Evolutionary conservation across 1,140 invertebrate genomes (phyloP).

Genomic region (Tetramorium alpestre): DNA sequence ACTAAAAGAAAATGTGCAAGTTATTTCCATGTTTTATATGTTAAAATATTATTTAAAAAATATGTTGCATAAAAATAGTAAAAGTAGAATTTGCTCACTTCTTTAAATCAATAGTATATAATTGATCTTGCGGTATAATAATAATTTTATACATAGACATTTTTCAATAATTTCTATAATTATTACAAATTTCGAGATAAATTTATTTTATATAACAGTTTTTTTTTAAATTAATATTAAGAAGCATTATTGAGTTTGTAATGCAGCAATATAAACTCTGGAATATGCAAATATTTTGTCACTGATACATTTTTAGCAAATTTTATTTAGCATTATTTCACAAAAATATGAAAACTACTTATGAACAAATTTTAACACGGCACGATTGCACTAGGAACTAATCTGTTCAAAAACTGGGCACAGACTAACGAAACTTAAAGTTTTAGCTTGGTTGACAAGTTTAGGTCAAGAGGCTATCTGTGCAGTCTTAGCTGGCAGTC

Average conservation of each 20-base stretch:
- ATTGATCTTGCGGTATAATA: slow-evolving; percentile 73
- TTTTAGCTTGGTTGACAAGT: slow-evolving; percentile 72
- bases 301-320: not conserved
- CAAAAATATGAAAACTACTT: not conserved
- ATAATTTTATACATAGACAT: slow-evolving; percentile 77
- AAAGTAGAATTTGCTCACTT: slow-evolving; percentile 65
- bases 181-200: not conserved
- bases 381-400: slow-evolving; percentile 43
- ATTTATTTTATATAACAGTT: not conserved
- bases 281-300: not conserved
- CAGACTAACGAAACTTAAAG: slow-evolving; percentile 74
- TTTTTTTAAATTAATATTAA: not conserved
- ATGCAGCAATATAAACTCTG: not conserved
- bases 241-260: not conserved
- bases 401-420: slow-evolving; percentile 73
- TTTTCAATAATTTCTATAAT: not conserved
- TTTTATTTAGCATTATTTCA: not conserved
- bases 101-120: slow-evolving; percentile 70
- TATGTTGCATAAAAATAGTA: not conserved
- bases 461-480: slow-evolving; percentile 78
- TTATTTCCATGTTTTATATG: not conserved
- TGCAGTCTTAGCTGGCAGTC: slow-evolving; percentile 37
- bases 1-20: slow-evolving; percentile 84
- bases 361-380: not conserved
- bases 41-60: not conserved